phyloP scores from a whole-genome alignment of 37 sponge, comb jelly and placozoan genomes.

The Tethya wilhelma region DNA sequence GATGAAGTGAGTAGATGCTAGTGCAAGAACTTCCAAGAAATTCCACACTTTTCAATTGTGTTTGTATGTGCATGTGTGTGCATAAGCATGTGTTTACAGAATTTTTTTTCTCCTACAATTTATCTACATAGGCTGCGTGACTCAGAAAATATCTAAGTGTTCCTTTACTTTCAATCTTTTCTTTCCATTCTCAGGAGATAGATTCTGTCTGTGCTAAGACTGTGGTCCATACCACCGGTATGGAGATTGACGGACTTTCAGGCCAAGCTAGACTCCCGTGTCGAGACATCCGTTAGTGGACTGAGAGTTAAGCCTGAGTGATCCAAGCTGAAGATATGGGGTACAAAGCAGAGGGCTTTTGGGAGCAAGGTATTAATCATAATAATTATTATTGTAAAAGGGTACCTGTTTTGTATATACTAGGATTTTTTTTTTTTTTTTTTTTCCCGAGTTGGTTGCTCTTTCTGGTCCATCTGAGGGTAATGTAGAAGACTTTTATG shows the following conservation, averaged over 20 bases:
- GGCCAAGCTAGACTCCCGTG: constrained; percentile 43
- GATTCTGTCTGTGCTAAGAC: not conserved
- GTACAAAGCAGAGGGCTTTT: constrained; percentile 52
- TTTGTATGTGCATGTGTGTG: no score
- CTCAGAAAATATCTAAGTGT: not conserved
- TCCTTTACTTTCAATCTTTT: not conserved
- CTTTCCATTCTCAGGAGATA: no score
- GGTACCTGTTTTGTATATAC: not conserved
- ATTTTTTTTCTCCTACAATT: no score
- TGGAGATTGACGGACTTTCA: not conserved
- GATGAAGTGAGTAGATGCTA: constrained; percentile 75
- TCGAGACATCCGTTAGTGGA: constrained; percentile 69
- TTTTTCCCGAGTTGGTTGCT: no score
- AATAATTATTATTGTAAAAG: no score
- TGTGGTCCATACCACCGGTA: not conserved
- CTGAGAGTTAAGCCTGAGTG: constrained; percentile 63
- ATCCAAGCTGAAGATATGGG: constrained; percentile 51
- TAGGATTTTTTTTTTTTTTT: not conserved
- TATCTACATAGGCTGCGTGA: no score
- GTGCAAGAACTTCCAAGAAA: no score
- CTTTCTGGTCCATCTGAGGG: no score
- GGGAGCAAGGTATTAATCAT: constrained; percentile 78
- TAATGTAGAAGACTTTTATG: no score
- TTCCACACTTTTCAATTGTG: not conserved
- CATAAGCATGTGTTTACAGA: no score